Base-by-base conservation (phyloP, 2,797 vertebrate genomes). In the Melanotaenia pygmaea region DNA sequence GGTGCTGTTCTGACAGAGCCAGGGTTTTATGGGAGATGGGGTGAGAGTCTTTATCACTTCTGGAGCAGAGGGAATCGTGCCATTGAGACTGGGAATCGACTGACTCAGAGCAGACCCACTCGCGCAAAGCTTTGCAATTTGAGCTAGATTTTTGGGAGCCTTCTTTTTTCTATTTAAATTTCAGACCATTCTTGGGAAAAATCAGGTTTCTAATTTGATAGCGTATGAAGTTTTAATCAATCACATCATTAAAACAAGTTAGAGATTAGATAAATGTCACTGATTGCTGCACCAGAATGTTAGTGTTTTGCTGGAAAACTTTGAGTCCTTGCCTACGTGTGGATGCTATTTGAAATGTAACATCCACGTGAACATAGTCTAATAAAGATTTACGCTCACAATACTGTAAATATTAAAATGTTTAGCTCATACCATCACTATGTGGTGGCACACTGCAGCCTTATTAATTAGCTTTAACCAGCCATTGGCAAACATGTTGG, bases 11-110 rank as follows among this genome's bases (percentile, higher is more conserved):
- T 66, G 24, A 67, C 66, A 59, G 56, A 69, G 22, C 11, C 35
- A 3, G 10, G 68, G 69, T 43, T 64, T 81, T 73, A 32, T 64
- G 53, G 75, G 72, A 81, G 66, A 72, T 45, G 65, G 38, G 58
- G 50, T 81, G 37, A 64, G 82, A 80, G 79, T 64, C 64, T 73
- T 63, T 90, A 72, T 88, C 81, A 76, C 35, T 51, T 65, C 61
- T 64, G 77, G 37, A 50, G 71, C 61, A 30, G 56, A 59, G 47
- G 73, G 60, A 80, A 54, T 59, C 54, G 64, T 1, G 1, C 62
- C 13, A 32, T 61, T 20, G 40, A 59, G 45, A 64, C 30, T 47
- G 60, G 56, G 34, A 67, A 63, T 59, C 26, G 69, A 8, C 60
- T 38, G 61, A 56, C 12, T 26, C 35, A 51, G 18, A 28, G 37